Evolutionary conservation across 2,888 invertebrate species (phyloP).

Genomic region (Allolobophora icterica): DNA sequence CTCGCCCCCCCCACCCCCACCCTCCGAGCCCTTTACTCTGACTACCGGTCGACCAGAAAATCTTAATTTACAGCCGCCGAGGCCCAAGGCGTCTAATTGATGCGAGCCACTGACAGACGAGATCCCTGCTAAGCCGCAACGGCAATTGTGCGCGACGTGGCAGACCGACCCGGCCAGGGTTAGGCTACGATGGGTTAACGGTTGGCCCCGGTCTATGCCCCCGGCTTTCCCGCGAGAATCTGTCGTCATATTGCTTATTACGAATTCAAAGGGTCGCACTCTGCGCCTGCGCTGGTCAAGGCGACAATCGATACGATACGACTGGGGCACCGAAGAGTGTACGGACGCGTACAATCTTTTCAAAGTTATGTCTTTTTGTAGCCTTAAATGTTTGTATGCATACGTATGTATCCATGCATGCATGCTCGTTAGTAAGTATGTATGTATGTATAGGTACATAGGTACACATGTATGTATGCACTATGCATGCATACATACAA

Average conservation of each 20-base stretch:
- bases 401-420: not conserved
- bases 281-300: not conserved
- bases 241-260: conserved; percentile 11
- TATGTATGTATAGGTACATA: not conserved
- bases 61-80: not conserved
- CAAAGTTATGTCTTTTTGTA: not conserved
- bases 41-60: not conserved
- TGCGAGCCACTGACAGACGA: not conserved
- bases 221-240: not conserved
- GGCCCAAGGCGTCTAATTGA: conserved; percentile 17
- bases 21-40: not conserved
- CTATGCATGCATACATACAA: no score
- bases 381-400: not conserved
- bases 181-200: not conserved
- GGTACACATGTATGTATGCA: no score
- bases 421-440: not conserved
- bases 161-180: not conserved
- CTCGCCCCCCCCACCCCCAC: not conserved
- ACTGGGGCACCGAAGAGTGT: not conserved
- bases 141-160: conserved; percentile 12
- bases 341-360: not conserved
- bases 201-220: no score
- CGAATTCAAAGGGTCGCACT: not conserved
- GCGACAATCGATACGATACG: not conserved
- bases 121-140: not conserved